These are phyloP conservation scores for Acanthoscelides obtectus DNA, from an alignment of 2,888 invertebrate species.

Conservation along the genomic window DNA sequence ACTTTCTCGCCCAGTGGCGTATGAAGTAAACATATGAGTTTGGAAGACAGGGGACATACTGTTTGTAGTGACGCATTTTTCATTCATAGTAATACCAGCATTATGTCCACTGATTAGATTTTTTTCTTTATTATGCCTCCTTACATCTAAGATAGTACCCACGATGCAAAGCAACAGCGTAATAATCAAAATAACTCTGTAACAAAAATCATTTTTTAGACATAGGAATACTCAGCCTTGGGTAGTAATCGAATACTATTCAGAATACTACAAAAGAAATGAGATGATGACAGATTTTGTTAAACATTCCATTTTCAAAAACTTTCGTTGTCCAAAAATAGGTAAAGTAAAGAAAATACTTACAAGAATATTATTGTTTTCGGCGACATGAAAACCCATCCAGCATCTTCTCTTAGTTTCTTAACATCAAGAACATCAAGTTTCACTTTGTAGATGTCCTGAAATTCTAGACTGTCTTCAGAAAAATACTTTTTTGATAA, in stretches of 20 bases:
- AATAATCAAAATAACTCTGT: constrained; percentile 18
- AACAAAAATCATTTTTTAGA: constrained; percentile 23
- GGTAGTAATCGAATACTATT: too few species aligned
- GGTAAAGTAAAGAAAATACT: too few species aligned
- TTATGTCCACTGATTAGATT: constrained; percentile 20
- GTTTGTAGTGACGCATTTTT: constrained; percentile 6
- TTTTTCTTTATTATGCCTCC: constrained; percentile 23
- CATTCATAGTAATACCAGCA: constrained; percentile 7
- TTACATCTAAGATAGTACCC: constrained; percentile 24
- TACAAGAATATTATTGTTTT: constrained; percentile 42
- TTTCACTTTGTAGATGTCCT: constrained; percentile 40
- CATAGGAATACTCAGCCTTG: too few species aligned
- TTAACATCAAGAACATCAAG: constrained; percentile 40
- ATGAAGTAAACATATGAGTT: too few species aligned
- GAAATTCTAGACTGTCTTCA: constrained; percentile 36
- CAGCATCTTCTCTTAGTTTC: constrained; percentile 35
- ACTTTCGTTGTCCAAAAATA: too few species aligned
- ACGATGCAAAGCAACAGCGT: constrained; percentile 32
- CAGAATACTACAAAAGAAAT: too few species aligned
- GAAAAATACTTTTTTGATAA: constrained; percentile 39
- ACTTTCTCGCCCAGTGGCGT: too few species aligned
- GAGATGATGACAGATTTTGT: too few species aligned
- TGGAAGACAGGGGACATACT: constrained; percentile 3
- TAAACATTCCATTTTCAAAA: too few species aligned
- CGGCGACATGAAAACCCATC: constrained; percentile 36